Evolutionary conservation across 2,888 invertebrate species (phyloP), one percentile per base, ranked within the genome.

Genomic region (Epirrhoe alternata): DNA sequence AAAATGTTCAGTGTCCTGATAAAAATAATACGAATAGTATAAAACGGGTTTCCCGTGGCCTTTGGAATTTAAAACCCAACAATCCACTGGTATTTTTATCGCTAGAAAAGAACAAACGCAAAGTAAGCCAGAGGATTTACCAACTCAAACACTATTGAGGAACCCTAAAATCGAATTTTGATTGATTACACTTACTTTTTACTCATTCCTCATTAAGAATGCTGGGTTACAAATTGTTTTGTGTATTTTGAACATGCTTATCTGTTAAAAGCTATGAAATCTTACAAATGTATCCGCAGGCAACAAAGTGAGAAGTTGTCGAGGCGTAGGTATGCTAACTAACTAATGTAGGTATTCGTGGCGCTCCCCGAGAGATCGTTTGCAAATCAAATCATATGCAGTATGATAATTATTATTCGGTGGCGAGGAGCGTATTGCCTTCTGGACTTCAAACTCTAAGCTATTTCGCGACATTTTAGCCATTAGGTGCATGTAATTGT

Each of bases 301-400:
- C 38, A 38, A 12, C 12, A 6, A 38, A 2, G 8, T 38, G 38
- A 38, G 1, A 12, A 38, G n/a, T n/a, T n/a, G n/a, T n/a, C n/a
- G n/a, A n/a, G n/a, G n/a, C n/a, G n/a, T n/a, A n/a, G 38, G 38
- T 38, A 56, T 56, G 56, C 14, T 45, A 56, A 56, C 6, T 47
- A 31, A 57, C 24, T 24, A 24, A 24, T 24, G 24, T 24, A 24
- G 1, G 1, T 14, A 30, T 0, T 17, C 17, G 17, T 24, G 33
- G 7, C 35, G 50, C 16, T 17, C 10, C 35, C 24, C 51, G 35
- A 16, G 60, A 62, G 53, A 57, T 68, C 63, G 63, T 57, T 69
- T 58, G 63, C 69, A 69, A 69, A 66, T 69, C 69, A 61, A 63
- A 66, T 66, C 58, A 57, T 61, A 69, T 66, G 69, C 61, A 69